phyloP scores from a whole-genome alignment of 2,888 invertebrate genomes.

The Cepaea hortensis region DNA sequence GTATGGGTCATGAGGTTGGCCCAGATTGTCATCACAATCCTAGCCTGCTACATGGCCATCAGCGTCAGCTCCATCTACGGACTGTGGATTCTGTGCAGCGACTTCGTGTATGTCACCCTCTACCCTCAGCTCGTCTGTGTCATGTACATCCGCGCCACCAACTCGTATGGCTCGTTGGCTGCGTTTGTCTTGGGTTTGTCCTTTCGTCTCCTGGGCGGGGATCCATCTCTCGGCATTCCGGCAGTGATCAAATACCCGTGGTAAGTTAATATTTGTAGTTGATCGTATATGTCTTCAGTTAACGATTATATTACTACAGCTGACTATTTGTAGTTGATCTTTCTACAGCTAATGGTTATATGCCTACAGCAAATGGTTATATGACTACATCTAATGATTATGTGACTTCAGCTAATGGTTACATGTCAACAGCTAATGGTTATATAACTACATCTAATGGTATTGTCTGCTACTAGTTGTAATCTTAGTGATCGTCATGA shows the following conservation, averaged over 20 bases:
- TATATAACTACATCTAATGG: too few species aligned
- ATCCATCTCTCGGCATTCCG: slow-evolving; percentile 39
- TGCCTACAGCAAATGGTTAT: too few species aligned
- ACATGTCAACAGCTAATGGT: too few species aligned
- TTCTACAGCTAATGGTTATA: too few species aligned
- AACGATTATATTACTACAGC: too few species aligned
- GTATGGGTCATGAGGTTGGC: slow-evolving; percentile 88
- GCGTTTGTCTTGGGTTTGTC: slow-evolving; percentile 69
- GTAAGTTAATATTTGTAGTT: slow-evolving; percentile 14
- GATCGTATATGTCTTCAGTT: background rate
- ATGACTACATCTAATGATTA: too few species aligned
- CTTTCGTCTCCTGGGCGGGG: slow-evolving; percentile 49
- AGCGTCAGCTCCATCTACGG: slow-evolving; percentile 98
- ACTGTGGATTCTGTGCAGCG: slow-evolving; percentile 98
- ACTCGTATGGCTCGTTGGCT: slow-evolving; percentile 93
- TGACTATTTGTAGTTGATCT: too few species aligned
- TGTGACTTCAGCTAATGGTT: too few species aligned
- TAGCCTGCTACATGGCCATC: slow-evolving; percentile 93
- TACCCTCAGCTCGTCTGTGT: slow-evolving; percentile 98
- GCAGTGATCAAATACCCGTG: slow-evolving; percentile 45
- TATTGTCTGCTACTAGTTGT: too few species aligned
- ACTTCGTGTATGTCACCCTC: slow-evolving; percentile 97
- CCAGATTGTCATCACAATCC: slow-evolving; percentile 84
- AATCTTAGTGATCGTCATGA: too few species aligned
- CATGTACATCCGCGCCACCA: slow-evolving; percentile 95